phyloP scores from a whole-genome alignment of 2,797 vertebrate species.

The Pygocentrus nattereri region DNA sequence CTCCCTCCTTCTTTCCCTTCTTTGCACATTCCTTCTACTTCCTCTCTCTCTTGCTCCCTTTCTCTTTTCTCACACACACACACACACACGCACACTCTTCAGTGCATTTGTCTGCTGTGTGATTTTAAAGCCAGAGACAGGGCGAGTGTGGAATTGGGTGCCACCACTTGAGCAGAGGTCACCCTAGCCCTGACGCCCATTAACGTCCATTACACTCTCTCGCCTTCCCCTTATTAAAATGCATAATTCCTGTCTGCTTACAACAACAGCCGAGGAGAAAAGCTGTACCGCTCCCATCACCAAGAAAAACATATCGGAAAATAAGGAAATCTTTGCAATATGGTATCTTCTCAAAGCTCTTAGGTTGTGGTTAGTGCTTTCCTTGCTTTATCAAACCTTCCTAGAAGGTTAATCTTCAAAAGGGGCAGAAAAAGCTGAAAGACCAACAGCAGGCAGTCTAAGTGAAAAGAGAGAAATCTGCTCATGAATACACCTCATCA shows the following conservation, averaged over 20 bases:
- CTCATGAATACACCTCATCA: not conserved
- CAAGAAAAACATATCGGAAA: slow-evolving; percentile 44
- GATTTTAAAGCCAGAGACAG: slow-evolving; percentile 80
- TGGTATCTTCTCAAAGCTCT: slow-evolving; percentile 2
- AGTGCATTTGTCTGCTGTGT: slow-evolving; percentile 56
- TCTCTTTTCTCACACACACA: slow-evolving; percentile 20
- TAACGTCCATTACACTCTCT: slow-evolving; percentile 75
- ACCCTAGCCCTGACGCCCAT: slow-evolving; percentile 86
- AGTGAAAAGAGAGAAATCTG: not conserved
- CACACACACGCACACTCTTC: slow-evolving; percentile 53
- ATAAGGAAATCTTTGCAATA: slow-evolving; percentile 23
- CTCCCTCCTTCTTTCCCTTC: slow-evolving; percentile 39
- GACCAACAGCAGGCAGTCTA: not conserved
- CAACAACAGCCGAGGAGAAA: slow-evolving; percentile 53
- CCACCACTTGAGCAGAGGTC: slow-evolving; percentile 94
- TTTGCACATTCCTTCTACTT: slow-evolving; percentile 39
- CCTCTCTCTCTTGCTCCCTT: slow-evolving; percentile 41
- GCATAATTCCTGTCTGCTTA: slow-evolving; percentile 78
- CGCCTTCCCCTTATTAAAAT: slow-evolving; percentile 79
- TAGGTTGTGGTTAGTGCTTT: not conserved
- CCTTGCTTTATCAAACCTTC: not conserved
- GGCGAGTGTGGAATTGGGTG: slow-evolving; percentile 85
- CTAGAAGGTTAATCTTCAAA: not conserved
- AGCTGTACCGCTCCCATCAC: slow-evolving; percentile 38
- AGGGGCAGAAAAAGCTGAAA: not conserved